Base-by-base conservation (phyloP, 2,113 vertebrate species). In the Phainopepla nitens region DNA sequence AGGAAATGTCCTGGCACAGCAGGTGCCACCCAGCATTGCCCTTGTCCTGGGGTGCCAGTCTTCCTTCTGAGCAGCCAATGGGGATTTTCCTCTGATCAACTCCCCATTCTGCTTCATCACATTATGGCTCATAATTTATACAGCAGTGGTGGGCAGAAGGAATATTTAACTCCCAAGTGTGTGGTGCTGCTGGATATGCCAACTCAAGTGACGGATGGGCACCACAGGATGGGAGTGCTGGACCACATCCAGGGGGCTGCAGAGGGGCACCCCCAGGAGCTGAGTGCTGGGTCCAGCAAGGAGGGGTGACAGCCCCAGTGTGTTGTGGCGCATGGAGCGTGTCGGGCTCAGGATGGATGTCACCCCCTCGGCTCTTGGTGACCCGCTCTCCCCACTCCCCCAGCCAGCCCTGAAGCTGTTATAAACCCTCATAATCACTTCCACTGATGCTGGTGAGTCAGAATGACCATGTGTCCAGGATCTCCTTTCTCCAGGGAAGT, bases 301-400 rank as follows among this genome's bases (percentile, higher is more conserved):
- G 92, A 90, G 23, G 39, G 62, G 21, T 54, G 92, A 58, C 45
- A n/a, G 33, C 51, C 71, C 73, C 90, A 51, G 68, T 81, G 87
- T 31, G 33, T 13, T 0, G 1, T 0, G 4, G 45, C 14, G 35
- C 24, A 1, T 2, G 13, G 44, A 85, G 70, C 3, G 0, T 57
- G 65, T 82, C 87, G 0, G 0, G 69, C 54, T 54, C 24, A 17
- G 62, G 81, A 84, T 45, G 70, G 76, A 87, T 5, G 20, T 80
- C 69, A 87, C 33, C 57, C 56, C 62, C 47, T 73, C 0, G 0
- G 54, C 45, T 69, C 53, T 72, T 14, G 1, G 12, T 58, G 64
- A 36, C 0, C 1, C 22, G 17, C 75, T 64, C 41, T 76, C 19
- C 33, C 56, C 0, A 1, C 53, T 53, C 6, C 1, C 29, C 23